Conservation (phyloP, 2,797 vertebrate species). For the Acanthornis magna region DNA sequence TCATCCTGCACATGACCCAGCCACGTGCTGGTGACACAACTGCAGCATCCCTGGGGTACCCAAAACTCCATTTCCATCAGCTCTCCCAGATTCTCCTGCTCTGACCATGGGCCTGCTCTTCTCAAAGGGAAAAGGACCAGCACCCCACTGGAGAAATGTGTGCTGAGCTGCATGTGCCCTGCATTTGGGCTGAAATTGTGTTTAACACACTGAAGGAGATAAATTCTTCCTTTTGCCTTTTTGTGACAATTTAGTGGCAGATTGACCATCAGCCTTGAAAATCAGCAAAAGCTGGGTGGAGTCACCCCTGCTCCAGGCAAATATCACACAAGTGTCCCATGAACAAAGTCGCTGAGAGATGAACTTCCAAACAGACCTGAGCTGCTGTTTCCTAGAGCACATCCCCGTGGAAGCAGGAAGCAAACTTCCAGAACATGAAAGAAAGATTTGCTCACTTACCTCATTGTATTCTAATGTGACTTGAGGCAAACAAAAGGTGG, state of each 20-base stretch:
- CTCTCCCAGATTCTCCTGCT: neutral
- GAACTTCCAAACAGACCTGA: neutral
- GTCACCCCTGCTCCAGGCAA: neutral
- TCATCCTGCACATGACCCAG: neutral
- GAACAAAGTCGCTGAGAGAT: neutral
- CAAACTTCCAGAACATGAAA: constrained; percentile 13
- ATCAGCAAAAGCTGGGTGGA: neutral
- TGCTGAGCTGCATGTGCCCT: neutral
- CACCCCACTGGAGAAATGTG: rapidly evolving
- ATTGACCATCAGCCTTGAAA: neutral
- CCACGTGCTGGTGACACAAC: neutral
- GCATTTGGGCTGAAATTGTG: neutral
- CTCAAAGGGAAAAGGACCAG: neutral
- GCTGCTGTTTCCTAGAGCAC: neutral
- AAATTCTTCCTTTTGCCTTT: neutral
- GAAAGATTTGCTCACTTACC: neutral
- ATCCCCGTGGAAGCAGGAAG: neutral
- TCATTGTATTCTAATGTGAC: neutral
- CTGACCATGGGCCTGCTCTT: neutral
- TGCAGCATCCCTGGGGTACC: too few species aligned
- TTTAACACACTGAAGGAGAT: neutral
- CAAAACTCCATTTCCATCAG: neutral
- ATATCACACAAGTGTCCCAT: neutral
- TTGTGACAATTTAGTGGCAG: neutral
- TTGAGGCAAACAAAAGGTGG: constrained; percentile 3